Percentiles rank a stretch among this genome's conserved stretches.
Evolutionary conservation across 2,888 invertebrate genomes (phyloP).

Genomic region (Nasonovia ribisnigri): DNA sequence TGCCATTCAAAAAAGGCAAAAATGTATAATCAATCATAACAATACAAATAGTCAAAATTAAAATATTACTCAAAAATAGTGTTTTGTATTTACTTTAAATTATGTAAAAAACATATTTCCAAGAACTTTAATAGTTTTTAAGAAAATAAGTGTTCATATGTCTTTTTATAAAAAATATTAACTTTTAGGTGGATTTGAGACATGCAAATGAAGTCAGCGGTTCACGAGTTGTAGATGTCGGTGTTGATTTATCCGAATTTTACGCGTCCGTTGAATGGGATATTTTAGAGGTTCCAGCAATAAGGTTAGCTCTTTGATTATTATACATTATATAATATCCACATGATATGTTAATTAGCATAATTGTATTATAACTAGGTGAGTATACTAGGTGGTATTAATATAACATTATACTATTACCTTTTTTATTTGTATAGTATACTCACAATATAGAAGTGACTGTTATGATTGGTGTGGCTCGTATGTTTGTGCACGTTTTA

Average conservation of each 20-base stretch:
- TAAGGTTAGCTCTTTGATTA: conserved; percentile 76
- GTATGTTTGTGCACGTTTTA: background rate
- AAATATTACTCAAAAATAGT: background rate
- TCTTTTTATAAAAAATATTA: background rate
- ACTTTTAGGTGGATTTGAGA: conserved; percentile 86
- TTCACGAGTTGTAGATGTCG: conserved; percentile 85
- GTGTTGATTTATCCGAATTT: conserved; percentile 95
- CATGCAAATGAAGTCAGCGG: conserved; percentile 92
- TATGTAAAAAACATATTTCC: background rate
- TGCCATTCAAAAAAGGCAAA: background rate
- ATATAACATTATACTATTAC: background rate
- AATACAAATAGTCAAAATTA: background rate
- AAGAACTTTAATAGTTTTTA: background rate
- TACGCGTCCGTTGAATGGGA: conserved; percentile 99
- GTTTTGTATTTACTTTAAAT: background rate
- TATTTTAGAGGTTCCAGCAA: conserved; percentile 94
- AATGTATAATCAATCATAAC: background rate
- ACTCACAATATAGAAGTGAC: background rate
- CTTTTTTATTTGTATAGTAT: background rate
- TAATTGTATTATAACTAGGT: background rate
- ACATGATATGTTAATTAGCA: background rate
- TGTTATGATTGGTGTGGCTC: background rate
- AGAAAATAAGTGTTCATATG: background rate
- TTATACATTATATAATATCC: background rate
- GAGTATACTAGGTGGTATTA: too few relatives aligned